Percentiles rank a stretch among this genome's conserved stretches.
phyloP scores from a whole-genome alignment of 2,113 vertebrate species.

The Sinocyclocheilus anshuiensis region DNA sequence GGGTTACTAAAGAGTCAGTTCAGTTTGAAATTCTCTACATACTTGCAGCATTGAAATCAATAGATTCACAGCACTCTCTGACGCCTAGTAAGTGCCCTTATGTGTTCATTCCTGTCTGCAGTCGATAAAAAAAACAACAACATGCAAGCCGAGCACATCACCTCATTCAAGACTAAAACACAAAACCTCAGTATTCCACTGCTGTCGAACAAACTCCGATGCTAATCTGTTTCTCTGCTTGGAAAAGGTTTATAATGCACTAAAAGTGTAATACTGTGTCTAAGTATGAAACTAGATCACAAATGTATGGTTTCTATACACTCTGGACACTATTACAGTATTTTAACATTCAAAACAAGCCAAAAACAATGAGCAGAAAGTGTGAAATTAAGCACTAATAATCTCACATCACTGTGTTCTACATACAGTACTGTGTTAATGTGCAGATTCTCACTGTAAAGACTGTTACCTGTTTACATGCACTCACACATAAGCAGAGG shows the following conservation, averaged over 20 bases:
- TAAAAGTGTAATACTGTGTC: not conserved
- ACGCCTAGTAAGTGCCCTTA: conserved; percentile 23
- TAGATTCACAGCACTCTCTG: not conserved
- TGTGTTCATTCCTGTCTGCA: not conserved
- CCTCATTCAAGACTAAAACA: not conserved
- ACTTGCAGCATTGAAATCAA: not conserved
- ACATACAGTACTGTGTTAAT: not conserved
- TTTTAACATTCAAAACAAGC: not conserved
- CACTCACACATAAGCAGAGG: conserved; percentile 13
- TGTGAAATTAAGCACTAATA: not conserved
- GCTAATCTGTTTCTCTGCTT: not conserved
- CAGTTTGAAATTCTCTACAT: too few relatives aligned
- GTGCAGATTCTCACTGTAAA: not conserved
- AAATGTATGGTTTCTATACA: not conserved
- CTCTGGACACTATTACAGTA: not conserved
- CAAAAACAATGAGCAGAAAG: not conserved
- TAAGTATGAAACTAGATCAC: not conserved
- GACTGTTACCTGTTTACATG: not conserved
- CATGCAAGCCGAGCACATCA: not conserved
- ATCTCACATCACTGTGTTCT: not conserved
- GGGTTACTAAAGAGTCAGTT: too few relatives aligned
- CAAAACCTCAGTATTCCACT: not conserved
- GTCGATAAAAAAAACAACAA: not conserved
- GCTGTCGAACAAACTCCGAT: not conserved
- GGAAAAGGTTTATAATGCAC: not conserved